Percentiles rank a stretch among this genome's conserved stretches.
These are phyloP conservation scores for Marmota flaviventris DNA, from an alignment of 2,113 vertebrate species.

Conservation along the genomic window DNA sequence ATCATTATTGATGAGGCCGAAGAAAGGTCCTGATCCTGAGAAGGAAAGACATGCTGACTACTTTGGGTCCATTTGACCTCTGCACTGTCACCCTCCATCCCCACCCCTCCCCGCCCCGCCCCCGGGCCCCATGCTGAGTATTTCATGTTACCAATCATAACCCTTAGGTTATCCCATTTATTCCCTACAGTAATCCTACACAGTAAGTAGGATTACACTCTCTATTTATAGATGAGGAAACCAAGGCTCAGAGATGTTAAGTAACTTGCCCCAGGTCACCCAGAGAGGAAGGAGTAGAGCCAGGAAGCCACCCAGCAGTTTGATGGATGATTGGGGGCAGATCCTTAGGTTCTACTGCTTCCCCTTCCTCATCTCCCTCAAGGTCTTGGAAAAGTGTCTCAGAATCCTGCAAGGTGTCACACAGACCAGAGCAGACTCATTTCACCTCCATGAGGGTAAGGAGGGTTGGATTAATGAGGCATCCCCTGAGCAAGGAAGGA, in stretches of 20 bases:
- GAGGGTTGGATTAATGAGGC: neutral
- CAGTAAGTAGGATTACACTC: neutral
- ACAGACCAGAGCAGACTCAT: neutral
- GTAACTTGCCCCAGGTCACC: neutral
- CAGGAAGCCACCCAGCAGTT: neutral
- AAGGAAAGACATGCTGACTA: neutral
- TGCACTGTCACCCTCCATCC: neutral
- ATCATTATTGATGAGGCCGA: neutral
- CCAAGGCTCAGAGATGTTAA: neutral
- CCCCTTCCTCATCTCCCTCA: neutral
- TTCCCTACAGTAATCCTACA: neutral
- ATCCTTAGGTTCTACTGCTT: neutral
- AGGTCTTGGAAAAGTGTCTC: neutral
- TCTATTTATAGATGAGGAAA: neutral
- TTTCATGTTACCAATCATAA: neutral
- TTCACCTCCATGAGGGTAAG: neutral
- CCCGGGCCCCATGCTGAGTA: neutral
- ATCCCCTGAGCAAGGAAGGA: constrained; percentile 20
- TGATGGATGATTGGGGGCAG: neutral
- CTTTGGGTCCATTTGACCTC: neutral
- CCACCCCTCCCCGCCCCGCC: no score
- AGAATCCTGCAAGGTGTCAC: neutral
- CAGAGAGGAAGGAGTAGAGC: neutral
- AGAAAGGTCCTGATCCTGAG: neutral
- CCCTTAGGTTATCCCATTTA: neutral